These are phyloP conservation scores for Ormia ochracea DNA, from an alignment of 2,888 invertebrate genomes.

Conservation along the genomic window DNA sequence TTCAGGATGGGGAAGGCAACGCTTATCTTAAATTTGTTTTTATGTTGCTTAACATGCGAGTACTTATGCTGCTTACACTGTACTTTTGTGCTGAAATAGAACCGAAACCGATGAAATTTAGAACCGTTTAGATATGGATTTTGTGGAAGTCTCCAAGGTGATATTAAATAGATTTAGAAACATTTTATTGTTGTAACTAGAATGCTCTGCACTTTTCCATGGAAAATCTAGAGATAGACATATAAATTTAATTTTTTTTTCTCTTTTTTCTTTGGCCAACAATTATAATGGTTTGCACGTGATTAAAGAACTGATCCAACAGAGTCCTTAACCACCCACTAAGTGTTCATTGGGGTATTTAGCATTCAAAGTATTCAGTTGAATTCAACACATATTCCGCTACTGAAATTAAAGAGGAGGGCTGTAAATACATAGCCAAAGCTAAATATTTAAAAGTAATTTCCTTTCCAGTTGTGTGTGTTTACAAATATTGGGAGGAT, in stretches of 20 bases:
- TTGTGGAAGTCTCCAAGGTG: slow-evolving; percentile 43
- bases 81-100: background rate
- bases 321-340: background rate
- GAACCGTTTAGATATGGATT: slow-evolving; percentile 12
- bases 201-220: no score
- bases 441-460: background rate
- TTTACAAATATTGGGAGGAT: background rate
- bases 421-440: background rate
- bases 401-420: background rate
- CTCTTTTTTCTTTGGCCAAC: background rate
- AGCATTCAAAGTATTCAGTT: slow-evolving; percentile 3
- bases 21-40: no score
- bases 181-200: slow-evolving; percentile 20
- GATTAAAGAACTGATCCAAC: slow-evolving; percentile 14
- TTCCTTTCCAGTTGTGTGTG: no score
- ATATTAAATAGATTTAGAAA: slow-evolving; percentile 57
- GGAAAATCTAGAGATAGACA: no score
- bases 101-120: background rate
- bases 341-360: background rate
- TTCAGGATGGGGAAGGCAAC: no score
- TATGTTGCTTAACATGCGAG: background rate
- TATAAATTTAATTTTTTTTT: slow-evolving; percentile 5
- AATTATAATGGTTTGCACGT: slow-evolving; percentile 54
- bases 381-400: background rate
- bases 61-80: no score